A percentile compares a stretch with the other conserved stretches of the same genome.
phyloP scores from a whole-genome alignment of 2,113 vertebrate species.

The Oplegnathus fasciatus region DNA sequence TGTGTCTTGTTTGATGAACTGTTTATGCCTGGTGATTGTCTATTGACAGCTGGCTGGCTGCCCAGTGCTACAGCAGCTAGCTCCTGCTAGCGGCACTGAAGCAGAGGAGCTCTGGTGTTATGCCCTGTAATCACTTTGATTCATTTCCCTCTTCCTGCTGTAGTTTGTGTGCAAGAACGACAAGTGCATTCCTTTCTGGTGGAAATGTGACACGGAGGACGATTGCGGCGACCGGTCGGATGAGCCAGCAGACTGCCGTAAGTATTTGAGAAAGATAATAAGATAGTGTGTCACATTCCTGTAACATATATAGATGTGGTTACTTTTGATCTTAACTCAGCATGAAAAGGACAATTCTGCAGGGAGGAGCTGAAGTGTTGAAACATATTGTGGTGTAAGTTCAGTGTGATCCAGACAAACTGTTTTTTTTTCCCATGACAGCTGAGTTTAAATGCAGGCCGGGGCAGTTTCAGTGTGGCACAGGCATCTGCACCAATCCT shows the following conservation, averaged over 20 bases:
- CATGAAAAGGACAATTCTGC: background rate
- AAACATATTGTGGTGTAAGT: background rate
- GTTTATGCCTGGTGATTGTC: constrained; percentile 31
- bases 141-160: background rate
- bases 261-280: constrained; percentile 76
- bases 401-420: background rate
- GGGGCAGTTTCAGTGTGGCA: constrained; percentile 97
- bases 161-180: constrained; percentile 99
- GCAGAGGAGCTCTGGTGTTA: background rate
- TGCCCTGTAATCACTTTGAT: constrained; percentile 6
- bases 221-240: constrained; percentile 97
- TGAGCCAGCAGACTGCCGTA: constrained; percentile 94
- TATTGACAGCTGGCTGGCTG: constrained; percentile 55
- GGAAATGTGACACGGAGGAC: constrained; percentile 98
- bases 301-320: background rate
- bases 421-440: constrained; percentile 60
- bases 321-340: background rate
- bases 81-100: background rate
- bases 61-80: constrained; percentile 1
- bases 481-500: constrained; percentile 97
- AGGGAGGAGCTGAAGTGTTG: background rate
- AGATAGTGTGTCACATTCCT: background rate
- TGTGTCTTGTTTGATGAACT: constrained; percentile 49
- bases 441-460: constrained; percentile 97
- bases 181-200: constrained; percentile 99